phyloP scores from a whole-genome alignment of 1,140 invertebrate genomes.

The Lethrus apterus region DNA sequence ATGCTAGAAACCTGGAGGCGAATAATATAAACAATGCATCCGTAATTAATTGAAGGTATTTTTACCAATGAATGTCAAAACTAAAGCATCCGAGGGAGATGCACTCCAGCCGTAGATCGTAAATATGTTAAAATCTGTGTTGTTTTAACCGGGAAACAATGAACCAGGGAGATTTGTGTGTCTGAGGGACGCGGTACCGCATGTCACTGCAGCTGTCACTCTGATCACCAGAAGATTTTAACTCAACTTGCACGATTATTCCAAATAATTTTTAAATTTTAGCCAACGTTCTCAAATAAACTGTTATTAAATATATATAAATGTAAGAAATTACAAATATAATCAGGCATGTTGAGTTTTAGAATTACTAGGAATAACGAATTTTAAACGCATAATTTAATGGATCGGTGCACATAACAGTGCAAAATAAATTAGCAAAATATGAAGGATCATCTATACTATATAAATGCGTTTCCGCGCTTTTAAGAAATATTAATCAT shows the following conservation, averaged over 20 bases:
- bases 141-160: constrained; percentile 29
- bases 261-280: too few relatives aligned
- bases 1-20: background rate
- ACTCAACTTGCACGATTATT: constrained; percentile 19
- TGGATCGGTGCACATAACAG: too few relatives aligned
- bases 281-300: too few relatives aligned
- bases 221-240: constrained; percentile 16
- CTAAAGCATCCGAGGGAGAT: constrained; percentile 11
- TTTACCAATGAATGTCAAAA: constrained; percentile 27
- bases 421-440: too few relatives aligned
- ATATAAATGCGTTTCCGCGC: too few relatives aligned
- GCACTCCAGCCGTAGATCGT: constrained; percentile 17
- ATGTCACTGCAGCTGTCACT: constrained; percentile 26
- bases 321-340: too few relatives aligned
- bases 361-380: too few relatives aligned
- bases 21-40: constrained; percentile 15
- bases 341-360: too few relatives aligned
- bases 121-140: constrained; percentile 28
- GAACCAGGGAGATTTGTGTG: constrained; percentile 26
- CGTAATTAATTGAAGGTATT: constrained; percentile 23
- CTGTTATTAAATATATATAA: too few relatives aligned
- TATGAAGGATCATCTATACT: too few relatives aligned
- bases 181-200: constrained; percentile 19
- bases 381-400: too few relatives aligned
- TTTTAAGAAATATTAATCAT: too few relatives aligned